These are phyloP conservation scores for Chrysoperla carnea DNA, from an alignment of 1,140 invertebrate genomes.

Conservation along the genomic window DNA sequence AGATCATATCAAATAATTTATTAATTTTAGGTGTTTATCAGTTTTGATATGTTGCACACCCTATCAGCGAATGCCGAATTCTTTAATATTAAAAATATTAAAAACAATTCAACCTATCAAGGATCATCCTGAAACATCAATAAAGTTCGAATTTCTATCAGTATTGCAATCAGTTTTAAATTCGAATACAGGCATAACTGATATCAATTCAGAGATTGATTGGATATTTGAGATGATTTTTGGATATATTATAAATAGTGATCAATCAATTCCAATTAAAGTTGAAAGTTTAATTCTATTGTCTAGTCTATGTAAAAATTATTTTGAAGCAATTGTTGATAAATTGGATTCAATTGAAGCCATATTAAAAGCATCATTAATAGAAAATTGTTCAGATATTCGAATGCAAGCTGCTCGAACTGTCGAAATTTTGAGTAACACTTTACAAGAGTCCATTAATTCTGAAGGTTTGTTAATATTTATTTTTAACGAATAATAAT, in stretches of 20 bases:
- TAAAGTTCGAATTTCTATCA: neutral
- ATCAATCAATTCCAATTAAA: too few relatives aligned
- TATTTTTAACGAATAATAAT: too few relatives aligned
- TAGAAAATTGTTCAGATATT: constrained; percentile 36
- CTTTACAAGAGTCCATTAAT: constrained; percentile 22
- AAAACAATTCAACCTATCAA: neutral
- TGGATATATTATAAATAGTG: too few relatives aligned
- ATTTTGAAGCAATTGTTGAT: neutral
- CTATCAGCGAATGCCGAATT: neutral
- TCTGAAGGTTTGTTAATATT: constrained; percentile 4
- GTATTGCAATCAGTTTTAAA: neutral
- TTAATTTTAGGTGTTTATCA: neutral
- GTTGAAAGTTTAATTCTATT: too few relatives aligned
- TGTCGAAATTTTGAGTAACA: constrained; percentile 41
- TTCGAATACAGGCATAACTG: neutral
- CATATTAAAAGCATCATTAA: constrained; percentile 25
- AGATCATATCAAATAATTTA: too few relatives aligned
- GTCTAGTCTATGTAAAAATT: neutral
- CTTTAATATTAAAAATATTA: neutral
- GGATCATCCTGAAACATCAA: neutral
- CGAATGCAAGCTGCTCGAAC: constrained; percentile 40
- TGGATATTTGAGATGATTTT: neutral
- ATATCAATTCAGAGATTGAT: neutral
- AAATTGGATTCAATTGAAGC: neutral
- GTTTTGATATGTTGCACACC: neutral